phyloP scores from a whole-genome alignment of 1,140 invertebrate species.

The Drosophila mayri region DNA sequence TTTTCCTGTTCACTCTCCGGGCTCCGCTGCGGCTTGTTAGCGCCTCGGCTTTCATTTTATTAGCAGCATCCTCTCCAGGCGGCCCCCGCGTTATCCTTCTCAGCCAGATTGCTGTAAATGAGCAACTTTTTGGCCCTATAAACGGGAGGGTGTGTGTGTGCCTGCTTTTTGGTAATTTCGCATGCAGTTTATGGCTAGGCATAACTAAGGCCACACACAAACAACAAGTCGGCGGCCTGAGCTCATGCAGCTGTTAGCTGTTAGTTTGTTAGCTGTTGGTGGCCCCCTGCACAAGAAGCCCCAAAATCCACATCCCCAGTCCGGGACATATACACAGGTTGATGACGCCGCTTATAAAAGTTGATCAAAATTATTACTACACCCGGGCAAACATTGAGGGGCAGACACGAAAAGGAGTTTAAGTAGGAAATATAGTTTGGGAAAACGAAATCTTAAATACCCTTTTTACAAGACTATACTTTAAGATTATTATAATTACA shows the following conservation, averaged over 20 bases:
- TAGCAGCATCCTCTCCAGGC: slow-evolving; percentile 48
- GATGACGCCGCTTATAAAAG: slow-evolving; percentile 71
- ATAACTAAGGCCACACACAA: slow-evolving; percentile 45
- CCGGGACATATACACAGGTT: slow-evolving; percentile 27
- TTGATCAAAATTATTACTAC: slow-evolving; percentile 81
- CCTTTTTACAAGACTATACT: neutral
- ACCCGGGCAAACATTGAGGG: slow-evolving; percentile 52
- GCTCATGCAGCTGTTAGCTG: slow-evolving; percentile 59
- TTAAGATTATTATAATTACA: neutral
- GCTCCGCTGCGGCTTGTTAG: slow-evolving; percentile 62
- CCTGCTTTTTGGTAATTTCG: slow-evolving; percentile 74
- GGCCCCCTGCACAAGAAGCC: slow-evolving; percentile 42
- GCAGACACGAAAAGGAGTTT: slow-evolving; percentile 1
- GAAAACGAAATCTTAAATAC: neutral
- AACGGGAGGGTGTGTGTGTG: slow-evolving; percentile 17
- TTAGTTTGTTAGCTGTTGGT: slow-evolving; percentile 15
- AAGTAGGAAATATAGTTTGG: neutral
- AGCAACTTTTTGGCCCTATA: slow-evolving; percentile 64
- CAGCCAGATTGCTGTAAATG: slow-evolving; percentile 63
- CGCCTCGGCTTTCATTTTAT: slow-evolving; percentile 74
- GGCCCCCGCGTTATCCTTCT: slow-evolving; percentile 7
- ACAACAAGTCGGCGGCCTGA: slow-evolving; percentile 15
- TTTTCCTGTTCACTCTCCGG: slow-evolving; percentile 4
- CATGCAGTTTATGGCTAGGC: slow-evolving; percentile 77
- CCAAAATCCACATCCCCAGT: neutral